Conservation (phyloP, 2,113 vertebrate genomes). For the Donacobius atricapilla region DNA sequence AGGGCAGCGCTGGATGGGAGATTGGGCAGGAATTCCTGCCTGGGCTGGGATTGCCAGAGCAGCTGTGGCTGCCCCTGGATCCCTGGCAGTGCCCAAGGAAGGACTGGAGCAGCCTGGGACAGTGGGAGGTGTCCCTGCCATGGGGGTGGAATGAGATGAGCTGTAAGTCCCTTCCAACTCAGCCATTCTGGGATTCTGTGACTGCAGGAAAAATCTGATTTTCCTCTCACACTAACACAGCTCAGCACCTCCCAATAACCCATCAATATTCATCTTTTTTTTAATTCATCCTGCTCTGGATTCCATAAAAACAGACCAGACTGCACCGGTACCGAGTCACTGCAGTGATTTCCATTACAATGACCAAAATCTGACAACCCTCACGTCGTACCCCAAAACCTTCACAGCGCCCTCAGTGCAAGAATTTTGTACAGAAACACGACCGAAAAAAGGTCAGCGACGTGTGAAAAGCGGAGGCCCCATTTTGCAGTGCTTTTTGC, state of each 20-base stretch:
- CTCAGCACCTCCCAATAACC: not conserved
- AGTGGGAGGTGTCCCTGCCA: not conserved
- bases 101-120: not conserved
- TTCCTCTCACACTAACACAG: not conserved
- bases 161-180: not conserved
- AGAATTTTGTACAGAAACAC: not conserved
- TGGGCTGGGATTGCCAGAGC: not conserved
- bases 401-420: rapidly evolving
- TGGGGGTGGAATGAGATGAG: not conserved
- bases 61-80: not conserved
- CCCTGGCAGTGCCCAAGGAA: not conserved
- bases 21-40: not conserved
- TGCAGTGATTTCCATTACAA: not conserved
- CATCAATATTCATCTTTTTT: not conserved
- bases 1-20: not conserved
- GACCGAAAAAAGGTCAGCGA: not conserved
- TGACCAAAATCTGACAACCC: not conserved
- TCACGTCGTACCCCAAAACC: not conserved
- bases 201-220: not conserved
- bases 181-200: not conserved
- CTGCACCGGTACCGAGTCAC: no score
- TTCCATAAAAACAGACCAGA: not conserved
- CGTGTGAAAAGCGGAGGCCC: rapidly evolving
- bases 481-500: not conserved
- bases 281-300: not conserved